Percentiles rank a stretch among this genome's conserved stretches.
Evolutionary conservation across 1,140 invertebrate species (phyloP).

Genomic region (Musca vetustissima): DNA sequence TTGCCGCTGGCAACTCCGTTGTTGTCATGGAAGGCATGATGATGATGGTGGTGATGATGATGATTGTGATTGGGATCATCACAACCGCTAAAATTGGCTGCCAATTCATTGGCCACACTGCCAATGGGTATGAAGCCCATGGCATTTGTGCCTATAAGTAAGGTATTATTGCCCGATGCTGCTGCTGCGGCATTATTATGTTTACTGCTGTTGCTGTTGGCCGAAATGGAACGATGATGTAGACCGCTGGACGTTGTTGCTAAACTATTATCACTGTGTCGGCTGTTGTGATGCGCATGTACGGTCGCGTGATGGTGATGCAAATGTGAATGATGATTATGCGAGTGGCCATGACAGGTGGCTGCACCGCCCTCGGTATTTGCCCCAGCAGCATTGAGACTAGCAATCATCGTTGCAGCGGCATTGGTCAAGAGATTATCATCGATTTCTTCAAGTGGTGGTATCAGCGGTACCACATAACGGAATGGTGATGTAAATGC

Average conservation of each 20-base stretch:
- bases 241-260: slow-evolving; percentile 25
- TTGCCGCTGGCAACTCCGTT: slow-evolving; percentile 2
- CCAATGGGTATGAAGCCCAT: slow-evolving; percentile 37
- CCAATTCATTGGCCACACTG: slow-evolving; percentile 41
- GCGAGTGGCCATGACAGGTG: slow-evolving; percentile 27
- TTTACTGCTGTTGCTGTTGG: slow-evolving; percentile 24
- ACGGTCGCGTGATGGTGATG: slow-evolving; percentile 18
- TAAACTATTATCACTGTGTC: slow-evolving; percentile 30
- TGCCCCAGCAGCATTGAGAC: slow-evolving; percentile 7
- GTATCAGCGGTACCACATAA: slow-evolving; percentile 42
- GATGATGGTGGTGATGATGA: slow-evolving; percentile 53
- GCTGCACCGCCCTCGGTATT: background rate
- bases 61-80: slow-evolving; percentile 49
- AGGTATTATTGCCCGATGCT: slow-evolving; percentile 33
- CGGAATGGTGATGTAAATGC: slow-evolving; percentile 66
- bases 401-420: slow-evolving; percentile 36
- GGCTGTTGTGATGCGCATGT: slow-evolving; percentile 42
- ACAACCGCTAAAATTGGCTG: slow-evolving; percentile 41
- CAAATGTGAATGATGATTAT: slow-evolving; percentile 28
- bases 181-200: background rate
- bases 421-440: slow-evolving; percentile 30
- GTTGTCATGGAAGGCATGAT: slow-evolving; percentile 31
- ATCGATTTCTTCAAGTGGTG: slow-evolving; percentile 36
- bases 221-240: slow-evolving; percentile 46
- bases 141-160: slow-evolving; percentile 18